Evolutionary conservation across 2,113 vertebrate species (phyloP).

Genomic region (Orycteropus afer): DNA sequence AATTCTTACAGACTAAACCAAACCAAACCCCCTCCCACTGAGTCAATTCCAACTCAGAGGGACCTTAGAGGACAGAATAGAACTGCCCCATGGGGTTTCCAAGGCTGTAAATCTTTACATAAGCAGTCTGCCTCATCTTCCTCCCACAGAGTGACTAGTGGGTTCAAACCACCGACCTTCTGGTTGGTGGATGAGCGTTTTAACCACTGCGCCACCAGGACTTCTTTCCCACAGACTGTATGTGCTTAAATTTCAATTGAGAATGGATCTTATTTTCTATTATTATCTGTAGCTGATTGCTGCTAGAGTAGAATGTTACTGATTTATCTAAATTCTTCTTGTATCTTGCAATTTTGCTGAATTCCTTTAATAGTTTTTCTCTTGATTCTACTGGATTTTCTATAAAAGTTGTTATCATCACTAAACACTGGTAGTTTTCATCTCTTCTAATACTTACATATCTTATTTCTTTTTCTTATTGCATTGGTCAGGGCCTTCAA

Average conservation of each 20-base stretch:
- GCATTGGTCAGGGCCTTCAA: background rate
- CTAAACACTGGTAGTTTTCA: constrained; percentile 24
- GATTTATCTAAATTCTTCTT: background rate
- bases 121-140: background rate
- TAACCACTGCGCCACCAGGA: background rate
- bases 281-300: background rate
- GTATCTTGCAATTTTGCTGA: background rate
- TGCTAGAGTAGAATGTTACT: background rate
- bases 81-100: background rate
- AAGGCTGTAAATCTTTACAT: background rate
- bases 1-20: background rate
- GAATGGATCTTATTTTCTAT: background rate
- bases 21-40: no score
- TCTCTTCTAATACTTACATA: background rate
- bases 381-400: background rate
- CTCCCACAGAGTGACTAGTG: no score
- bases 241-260: background rate
- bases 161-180: background rate
- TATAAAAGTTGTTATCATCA: background rate
- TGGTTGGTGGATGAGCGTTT: background rate
- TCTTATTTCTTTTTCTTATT: background rate
- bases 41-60: background rate
- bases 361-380: background rate
- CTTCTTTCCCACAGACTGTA: background rate
- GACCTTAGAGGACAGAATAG: background rate